Conservation (phyloP, 2,888 invertebrate species). For the Aphidoletes aphidimyza region DNA sequence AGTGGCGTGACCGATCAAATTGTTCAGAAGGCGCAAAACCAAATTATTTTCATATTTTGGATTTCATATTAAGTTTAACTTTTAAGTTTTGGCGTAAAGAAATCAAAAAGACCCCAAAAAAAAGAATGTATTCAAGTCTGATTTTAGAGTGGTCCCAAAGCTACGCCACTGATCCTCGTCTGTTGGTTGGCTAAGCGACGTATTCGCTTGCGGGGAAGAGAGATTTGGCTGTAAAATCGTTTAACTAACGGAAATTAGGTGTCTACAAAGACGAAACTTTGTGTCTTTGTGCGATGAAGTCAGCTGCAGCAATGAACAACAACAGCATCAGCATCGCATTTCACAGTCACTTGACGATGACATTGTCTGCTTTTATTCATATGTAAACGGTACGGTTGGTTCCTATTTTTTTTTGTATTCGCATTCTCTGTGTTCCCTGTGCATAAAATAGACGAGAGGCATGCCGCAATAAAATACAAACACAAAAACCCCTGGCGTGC, state of each 20-base stretch:
- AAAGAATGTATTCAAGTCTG: too few species aligned
- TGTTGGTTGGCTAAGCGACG: too few species aligned
- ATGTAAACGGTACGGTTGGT: background rate
- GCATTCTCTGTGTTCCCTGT: background rate
- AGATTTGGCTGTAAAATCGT: slow-evolving; percentile 6
- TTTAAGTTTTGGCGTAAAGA: too few species aligned
- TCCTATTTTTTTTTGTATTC: slow-evolving; percentile 36
- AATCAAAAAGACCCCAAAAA: too few species aligned
- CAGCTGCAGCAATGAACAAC: background rate
- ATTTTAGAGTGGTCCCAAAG: too few species aligned
- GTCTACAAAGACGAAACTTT: slow-evolving; percentile 39
- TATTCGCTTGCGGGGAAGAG: background rate
- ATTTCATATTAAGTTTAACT: too few species aligned
- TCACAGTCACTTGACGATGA: slow-evolving; percentile 5
- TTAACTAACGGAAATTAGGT: slow-evolving; percentile 52
- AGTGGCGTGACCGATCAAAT: too few species aligned
- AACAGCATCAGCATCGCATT: background rate
- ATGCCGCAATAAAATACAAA: background rate
- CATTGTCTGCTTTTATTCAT: slow-evolving; percentile 24
- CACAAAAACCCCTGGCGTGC: background rate
- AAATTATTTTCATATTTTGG: too few species aligned
- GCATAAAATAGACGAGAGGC: background rate
- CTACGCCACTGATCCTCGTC: too few species aligned
- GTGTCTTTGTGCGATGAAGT: slow-evolving; percentile 35
- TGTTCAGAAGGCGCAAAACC: too few species aligned